phyloP scores from a whole-genome alignment of 92 coral and sea anemone species.

The Desmophyllum pertusum region DNA sequence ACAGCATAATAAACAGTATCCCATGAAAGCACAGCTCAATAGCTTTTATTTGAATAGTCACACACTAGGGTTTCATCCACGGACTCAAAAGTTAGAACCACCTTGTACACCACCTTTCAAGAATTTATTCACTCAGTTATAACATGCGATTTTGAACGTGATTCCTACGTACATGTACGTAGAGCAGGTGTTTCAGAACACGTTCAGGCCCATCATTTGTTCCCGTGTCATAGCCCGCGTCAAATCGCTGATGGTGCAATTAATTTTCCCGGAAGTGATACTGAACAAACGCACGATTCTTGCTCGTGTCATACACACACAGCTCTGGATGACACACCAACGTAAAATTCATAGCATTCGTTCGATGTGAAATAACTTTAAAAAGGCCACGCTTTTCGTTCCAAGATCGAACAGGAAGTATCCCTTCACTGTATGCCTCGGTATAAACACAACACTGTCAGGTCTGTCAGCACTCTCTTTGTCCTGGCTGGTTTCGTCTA shows the following conservation, averaged over 20 bases:
- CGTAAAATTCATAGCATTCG: neutral
- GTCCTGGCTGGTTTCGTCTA: neutral
- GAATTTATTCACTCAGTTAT: neutral
- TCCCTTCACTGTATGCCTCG: neutral
- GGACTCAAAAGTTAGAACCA: neutral
- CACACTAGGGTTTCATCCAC: too few relatives aligned
- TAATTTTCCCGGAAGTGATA: constrained; percentile 7
- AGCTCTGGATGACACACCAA: neutral
- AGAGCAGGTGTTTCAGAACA: neutral
- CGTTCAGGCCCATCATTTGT: neutral
- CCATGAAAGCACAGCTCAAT: neutral
- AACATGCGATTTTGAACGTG: neutral
- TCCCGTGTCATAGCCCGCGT: neutral
- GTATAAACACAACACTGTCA: neutral
- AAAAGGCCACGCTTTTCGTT: neutral
- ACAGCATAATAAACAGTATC: neutral
- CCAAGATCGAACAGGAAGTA: neutral
- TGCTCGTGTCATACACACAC: neutral
- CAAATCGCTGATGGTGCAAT: neutral
- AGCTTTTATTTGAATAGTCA: too few relatives aligned
- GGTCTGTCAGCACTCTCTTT: neutral
- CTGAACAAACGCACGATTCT: neutral
- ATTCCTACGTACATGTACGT: too few relatives aligned
- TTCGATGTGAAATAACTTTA: neutral
- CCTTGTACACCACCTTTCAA: neutral